Base-by-base conservation (phyloP, 92 coral and sea anemone species). In the Epizoanthus rinbou region DNA sequence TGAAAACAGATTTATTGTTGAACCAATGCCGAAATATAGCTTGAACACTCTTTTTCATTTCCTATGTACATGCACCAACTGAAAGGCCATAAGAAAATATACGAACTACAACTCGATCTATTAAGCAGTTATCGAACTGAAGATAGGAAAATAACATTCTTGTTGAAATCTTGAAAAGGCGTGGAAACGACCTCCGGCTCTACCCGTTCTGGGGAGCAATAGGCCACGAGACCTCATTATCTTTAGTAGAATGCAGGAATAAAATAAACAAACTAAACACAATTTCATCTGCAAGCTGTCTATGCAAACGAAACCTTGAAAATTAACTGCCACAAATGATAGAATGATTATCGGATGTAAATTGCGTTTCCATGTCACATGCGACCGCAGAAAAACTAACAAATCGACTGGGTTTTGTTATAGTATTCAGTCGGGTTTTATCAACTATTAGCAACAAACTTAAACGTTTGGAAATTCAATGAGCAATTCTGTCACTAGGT, bases 271-370 rank as follows among this genome's bases (percentile, higher is more conserved):
- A 78, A 59, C 57, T 76, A 35, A 57, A 63, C 72, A 78, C 59
- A 60, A 63, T 78, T 78, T 78, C 70, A 78, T 60, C 69, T 41
- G 22, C 39, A 43, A 62, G 82, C 57, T 78, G 82, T 78, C 82
- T 62, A 78, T 78, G 82, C 59, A 78, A 78, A 78, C 82, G 82
- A 62, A 62, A 22, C 58, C 59, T 78, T 63, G 71, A 59, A 78
- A 78, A 78, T 63, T 62, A 78, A 78, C 82, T 78, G 82, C 71
- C 59, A 78, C 53, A 62, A 25, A 78, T 62, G 82, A 21, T 64
- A 21, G 66, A 78, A 78, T 78, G 71, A 69, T 62, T 62, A 63
- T 60, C 69, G 41, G 21, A 14, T 60, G 41, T 3, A 22, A 78
- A 21, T 39, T 2, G 41, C 81, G 81, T 75, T 37, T 75, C 57